phyloP scores from a whole-genome alignment of 2,113 vertebrate species.

The Tapirus terrestris region DNA sequence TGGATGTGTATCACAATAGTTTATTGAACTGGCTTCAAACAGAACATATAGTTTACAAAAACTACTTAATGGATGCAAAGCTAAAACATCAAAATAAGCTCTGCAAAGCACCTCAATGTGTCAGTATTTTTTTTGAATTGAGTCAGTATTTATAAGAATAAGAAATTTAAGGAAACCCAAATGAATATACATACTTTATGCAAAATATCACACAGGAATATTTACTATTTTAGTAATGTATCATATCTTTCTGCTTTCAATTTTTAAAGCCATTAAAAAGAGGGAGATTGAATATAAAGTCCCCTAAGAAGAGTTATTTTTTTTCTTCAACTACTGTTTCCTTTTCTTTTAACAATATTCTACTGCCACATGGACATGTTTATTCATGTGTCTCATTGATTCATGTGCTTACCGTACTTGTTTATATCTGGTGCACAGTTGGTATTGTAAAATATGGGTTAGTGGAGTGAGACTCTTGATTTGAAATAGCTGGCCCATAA shows the following conservation, averaged over 20 bases:
- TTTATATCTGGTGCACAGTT: slow-evolving; percentile 60
- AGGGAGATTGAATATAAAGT: slow-evolving; percentile 55
- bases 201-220: slow-evolving; percentile 36
- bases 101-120: background rate
- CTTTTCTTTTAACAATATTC: slow-evolving; percentile 61
- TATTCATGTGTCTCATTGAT: slow-evolving; percentile 74
- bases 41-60: slow-evolving; percentile 34
- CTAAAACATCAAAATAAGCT: slow-evolving; percentile 42
- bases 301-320: background rate
- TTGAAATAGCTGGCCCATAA: slow-evolving; percentile 69
- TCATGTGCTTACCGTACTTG: slow-evolving; percentile 44
- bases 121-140: slow-evolving; percentile 16
- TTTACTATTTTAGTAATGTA: slow-evolving; percentile 34
- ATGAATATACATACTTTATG: background rate
- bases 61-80: slow-evolving; percentile 25
- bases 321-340: slow-evolving; percentile 67
- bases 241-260: slow-evolving; percentile 52
- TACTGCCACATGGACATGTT: slow-evolving; percentile 36
- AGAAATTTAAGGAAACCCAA: slow-evolving; percentile 34
- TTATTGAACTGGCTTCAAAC: slow-evolving; percentile 20
- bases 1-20: background rate
- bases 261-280: slow-evolving; percentile 60
- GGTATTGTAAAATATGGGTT: slow-evolving; percentile 54
- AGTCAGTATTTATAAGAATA: background rate
- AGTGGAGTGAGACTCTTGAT: slow-evolving; percentile 43